These are phyloP conservation scores for Drosophila kanapiae DNA, from an alignment of 1,140 invertebrate species.

Conservation along the genomic window DNA sequence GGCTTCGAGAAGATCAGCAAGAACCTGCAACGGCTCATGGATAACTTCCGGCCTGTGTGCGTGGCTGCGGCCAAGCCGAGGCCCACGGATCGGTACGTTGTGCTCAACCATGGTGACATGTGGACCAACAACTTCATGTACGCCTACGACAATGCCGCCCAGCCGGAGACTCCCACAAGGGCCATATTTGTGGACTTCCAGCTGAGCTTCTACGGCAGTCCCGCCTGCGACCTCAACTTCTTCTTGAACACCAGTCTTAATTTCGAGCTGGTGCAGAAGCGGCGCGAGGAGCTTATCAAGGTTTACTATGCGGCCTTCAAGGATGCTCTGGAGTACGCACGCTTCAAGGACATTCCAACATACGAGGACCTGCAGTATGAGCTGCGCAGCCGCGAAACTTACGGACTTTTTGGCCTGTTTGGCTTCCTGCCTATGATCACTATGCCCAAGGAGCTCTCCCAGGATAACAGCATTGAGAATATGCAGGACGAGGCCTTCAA, in stretches of 20 bases:
- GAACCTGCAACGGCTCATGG: slow-evolving; percentile 82
- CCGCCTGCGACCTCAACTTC: slow-evolving; percentile 78
- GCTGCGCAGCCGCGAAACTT: slow-evolving; percentile 76
- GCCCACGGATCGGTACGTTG: slow-evolving; percentile 74
- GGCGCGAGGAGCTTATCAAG: slow-evolving; percentile 82
- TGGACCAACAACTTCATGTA: slow-evolving; percentile 90
- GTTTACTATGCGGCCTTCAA: slow-evolving; percentile 73
- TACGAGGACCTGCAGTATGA: slow-evolving; percentile 75
- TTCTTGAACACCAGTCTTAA: slow-evolving; percentile 76
- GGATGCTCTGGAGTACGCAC: slow-evolving; percentile 78
- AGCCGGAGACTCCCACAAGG: slow-evolving; percentile 84
- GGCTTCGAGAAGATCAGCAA: slow-evolving; percentile 67
- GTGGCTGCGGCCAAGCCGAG: slow-evolving; percentile 67
- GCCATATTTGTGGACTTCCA: slow-evolving; percentile 86
- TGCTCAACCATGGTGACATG: slow-evolving; percentile 89
- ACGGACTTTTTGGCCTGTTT: slow-evolving; percentile 71
- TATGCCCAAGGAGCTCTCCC: slow-evolving; percentile 64
- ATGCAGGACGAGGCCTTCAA: slow-evolving; percentile 63
- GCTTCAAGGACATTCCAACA: slow-evolving; percentile 84
- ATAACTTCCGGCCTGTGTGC: slow-evolving; percentile 85
- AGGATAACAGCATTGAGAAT: slow-evolving; percentile 71
- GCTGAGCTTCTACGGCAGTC: slow-evolving; percentile 75
- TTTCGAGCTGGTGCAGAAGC: slow-evolving; percentile 61
- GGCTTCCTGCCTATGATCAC: slow-evolving; percentile 74
- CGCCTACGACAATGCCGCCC: slow-evolving; percentile 85